These are phyloP conservation scores for Acanthisitta chloris DNA, from an alignment of 2,113 vertebrate genomes.

Conservation along the genomic window DNA sequence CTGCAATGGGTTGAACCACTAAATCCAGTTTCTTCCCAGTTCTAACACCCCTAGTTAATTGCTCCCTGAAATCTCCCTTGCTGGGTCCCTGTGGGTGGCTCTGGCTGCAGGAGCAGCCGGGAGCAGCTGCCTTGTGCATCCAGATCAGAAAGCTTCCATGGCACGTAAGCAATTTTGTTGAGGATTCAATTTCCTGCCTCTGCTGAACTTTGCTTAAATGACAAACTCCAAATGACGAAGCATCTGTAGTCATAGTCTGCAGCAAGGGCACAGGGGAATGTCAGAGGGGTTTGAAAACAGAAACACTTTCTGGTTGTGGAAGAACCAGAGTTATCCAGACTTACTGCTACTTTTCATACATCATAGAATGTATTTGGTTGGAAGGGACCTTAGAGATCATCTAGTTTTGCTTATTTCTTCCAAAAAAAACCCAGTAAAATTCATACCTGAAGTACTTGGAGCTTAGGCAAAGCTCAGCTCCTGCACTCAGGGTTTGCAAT, in stretches of 20 bases:
- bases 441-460: background rate
- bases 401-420: background rate
- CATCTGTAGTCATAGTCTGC: background rate
- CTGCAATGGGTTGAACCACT: background rate
- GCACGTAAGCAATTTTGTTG: background rate
- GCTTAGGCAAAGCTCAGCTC: background rate
- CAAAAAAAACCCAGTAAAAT: background rate
- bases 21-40: background rate
- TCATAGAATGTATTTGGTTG: background rate
- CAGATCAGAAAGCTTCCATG: background rate
- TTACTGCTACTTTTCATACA: background rate
- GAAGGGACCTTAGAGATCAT: background rate
- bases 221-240: background rate
- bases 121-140: background rate
- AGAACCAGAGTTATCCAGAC: background rate
- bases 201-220: conserved; percentile 36
- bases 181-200: conserved; percentile 58
- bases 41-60: background rate
- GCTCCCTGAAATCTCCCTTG: background rate
- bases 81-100: background rate
- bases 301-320: background rate
- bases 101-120: background rate
- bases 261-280: background rate
- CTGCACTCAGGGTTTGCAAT: background rate
- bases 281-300: background rate